Percentiles rank a stretch among this genome's conserved stretches.
These are phyloP conservation scores for Synanthedon myopaeformis DNA, from an alignment of 2,888 invertebrate species.

Conservation along the genomic window DNA sequence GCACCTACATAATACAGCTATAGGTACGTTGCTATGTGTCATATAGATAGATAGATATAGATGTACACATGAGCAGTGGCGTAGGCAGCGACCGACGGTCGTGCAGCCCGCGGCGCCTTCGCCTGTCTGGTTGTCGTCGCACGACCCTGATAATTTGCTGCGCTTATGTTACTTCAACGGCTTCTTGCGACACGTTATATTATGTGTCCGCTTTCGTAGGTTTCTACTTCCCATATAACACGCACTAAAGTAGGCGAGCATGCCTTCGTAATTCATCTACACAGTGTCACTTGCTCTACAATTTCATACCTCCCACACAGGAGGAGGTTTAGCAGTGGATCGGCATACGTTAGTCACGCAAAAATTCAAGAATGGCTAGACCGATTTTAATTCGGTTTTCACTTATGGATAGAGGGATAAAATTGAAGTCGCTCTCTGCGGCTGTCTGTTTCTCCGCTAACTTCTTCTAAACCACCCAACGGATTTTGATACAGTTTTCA, in stretches of 20 bases:
- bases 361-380: no score
- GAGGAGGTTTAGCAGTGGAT: no score
- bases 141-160: conserved; percentile 68
- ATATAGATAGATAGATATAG: conserved; percentile 8
- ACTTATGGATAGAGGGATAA: no score
- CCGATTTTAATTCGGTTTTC: no score
- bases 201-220: conserved; percentile 42
- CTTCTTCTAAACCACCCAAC: no score
- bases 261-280: background rate
- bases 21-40: conserved; percentile 18
- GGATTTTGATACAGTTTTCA: no score
- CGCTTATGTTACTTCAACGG: conserved; percentile 68
- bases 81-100: conserved; percentile 48
- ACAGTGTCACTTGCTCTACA: no score
- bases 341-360: no score
- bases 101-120: conserved; percentile 37
- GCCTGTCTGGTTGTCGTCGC: conserved; percentile 32
- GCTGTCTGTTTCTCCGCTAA: no score
- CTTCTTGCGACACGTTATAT: conserved; percentile 63
- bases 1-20: conserved; percentile 15
- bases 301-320: no score
- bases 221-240: background rate
- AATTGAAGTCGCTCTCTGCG: no score
- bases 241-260: background rate
- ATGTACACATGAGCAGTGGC: conserved; percentile 33